Conservation (phyloP, 2,888 invertebrate species). For the Nemapogon koenigi region DNA sequence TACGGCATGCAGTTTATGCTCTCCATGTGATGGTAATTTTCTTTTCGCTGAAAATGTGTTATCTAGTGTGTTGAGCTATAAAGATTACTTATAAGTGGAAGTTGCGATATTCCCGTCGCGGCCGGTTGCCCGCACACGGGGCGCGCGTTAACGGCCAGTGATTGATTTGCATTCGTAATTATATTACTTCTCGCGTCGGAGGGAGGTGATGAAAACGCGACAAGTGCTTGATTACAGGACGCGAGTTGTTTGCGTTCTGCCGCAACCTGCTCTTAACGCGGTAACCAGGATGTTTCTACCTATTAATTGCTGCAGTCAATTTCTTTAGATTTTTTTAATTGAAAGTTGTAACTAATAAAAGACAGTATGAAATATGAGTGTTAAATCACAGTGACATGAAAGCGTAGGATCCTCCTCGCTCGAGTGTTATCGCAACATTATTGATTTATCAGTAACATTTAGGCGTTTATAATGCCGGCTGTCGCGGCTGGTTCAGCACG, state of each 20-base stretch:
- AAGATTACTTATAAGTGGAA: conserved; percentile 51
- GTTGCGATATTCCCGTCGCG: conserved; percentile 52
- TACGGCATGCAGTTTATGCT: conserved; percentile 1
- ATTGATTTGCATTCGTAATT: conserved; percentile 64
- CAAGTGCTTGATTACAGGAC: conserved; percentile 55
- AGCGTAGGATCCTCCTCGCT: conserved; percentile 3
- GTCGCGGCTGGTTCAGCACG: conserved; percentile 49
- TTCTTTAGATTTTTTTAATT: background rate
- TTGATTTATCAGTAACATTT: conserved; percentile 55
- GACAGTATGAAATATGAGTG: background rate
- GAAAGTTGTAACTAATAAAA: background rate
- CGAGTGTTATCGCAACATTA: conserved; percentile 22
- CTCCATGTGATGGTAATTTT: conserved; percentile 12
- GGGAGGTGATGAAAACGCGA: conserved; percentile 62
- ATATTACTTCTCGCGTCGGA: conserved; percentile 50
- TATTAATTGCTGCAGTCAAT: background rate
- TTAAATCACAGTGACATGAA: background rate
- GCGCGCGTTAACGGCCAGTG: conserved; percentile 50
- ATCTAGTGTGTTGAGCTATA: conserved; percentile 25
- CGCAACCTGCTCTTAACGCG: background rate
- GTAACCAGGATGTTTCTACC: conserved; percentile 2
- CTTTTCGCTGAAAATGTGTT: conserved; percentile 40
- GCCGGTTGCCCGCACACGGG: conserved; percentile 5
- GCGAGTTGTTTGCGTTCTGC: too few species aligned
- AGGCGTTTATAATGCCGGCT: conserved; percentile 47